Evolutionary conservation across 2,113 vertebrate species (phyloP).

Genomic region (Perognathus longimembris): DNA sequence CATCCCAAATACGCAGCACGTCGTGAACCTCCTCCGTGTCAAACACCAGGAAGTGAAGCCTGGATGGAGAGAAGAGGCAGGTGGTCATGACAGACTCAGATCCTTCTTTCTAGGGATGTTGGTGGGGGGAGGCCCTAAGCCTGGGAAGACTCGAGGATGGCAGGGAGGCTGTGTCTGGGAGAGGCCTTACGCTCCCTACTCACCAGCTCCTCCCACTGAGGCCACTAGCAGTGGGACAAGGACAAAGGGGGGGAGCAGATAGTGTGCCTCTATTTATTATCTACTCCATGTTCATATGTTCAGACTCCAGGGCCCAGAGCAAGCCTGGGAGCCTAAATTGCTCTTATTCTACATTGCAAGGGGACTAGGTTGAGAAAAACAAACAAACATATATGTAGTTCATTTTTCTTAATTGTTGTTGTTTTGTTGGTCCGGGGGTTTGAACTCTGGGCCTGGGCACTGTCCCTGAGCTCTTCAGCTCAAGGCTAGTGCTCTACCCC

Average conservation of each 20-base stretch:
- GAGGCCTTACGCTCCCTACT: fast-evolving
- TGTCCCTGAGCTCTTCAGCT: too few species aligned
- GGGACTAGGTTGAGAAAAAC: neutral
- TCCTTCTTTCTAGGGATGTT: fast-evolving
- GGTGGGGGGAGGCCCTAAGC: fast-evolving
- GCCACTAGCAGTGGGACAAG: neutral
- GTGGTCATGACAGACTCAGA: neutral
- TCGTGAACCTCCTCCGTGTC: constrained; percentile 98
- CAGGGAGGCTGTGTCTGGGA: neutral
- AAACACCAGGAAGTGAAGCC: constrained; percentile 98
- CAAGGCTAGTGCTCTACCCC: too few species aligned
- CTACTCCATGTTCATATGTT: neutral
- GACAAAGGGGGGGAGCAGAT: fast-evolving
- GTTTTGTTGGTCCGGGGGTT: too few species aligned
- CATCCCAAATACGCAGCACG: constrained; percentile 96
- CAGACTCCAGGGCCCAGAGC: too few species aligned
- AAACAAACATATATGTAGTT: too few species aligned
- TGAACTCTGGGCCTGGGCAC: too few species aligned
- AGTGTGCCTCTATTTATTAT: neutral
- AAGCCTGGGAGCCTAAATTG: too few species aligned
- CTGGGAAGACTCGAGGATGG: neutral
- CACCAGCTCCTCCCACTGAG: neutral
- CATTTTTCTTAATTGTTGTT: too few species aligned
- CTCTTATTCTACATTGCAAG: neutral
- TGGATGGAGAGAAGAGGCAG: constrained; percentile 68